phyloP scores from a whole-genome alignment of 2,888 invertebrate species.

The Polyploca ridens region DNA sequence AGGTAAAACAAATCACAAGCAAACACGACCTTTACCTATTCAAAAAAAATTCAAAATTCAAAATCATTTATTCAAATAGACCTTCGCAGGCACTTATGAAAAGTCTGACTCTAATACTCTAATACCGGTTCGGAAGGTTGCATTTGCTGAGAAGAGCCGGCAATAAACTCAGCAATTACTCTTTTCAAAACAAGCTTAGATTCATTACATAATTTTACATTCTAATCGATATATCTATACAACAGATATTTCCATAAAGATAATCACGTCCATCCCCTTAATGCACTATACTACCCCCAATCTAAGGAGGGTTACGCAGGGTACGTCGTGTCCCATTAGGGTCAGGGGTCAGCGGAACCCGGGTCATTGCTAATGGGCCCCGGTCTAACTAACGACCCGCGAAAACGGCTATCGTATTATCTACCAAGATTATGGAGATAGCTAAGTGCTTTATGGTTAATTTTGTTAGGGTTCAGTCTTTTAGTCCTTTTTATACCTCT shows the following conservation, averaged over 20 bases:
- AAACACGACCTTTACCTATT: too few species aligned
- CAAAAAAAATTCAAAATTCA: too few species aligned
- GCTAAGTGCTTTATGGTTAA: constrained; percentile 1
- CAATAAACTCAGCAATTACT: too few species aligned
- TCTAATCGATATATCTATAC: too few species aligned
- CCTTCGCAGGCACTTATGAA: too few species aligned
- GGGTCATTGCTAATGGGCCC: constrained; percentile 31
- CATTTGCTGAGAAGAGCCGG: too few species aligned
- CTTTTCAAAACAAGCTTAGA: too few species aligned
- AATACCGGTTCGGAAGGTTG: too few species aligned
- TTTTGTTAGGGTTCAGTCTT: neutral
- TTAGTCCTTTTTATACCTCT: neutral
- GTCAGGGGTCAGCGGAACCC: constrained; percentile 22
- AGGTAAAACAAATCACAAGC: neutral
- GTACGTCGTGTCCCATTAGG: neutral
- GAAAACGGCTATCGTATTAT: constrained; percentile 20
- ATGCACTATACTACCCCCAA: neutral
- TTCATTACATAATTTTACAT: too few species aligned
- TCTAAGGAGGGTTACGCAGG: neutral
- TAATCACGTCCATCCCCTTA: neutral
- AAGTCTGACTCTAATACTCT: too few species aligned
- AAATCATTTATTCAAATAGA: too few species aligned
- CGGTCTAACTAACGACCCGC: constrained; percentile 43
- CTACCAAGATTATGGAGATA: constrained; percentile 13
- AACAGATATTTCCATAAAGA: neutral